phyloP scores from a whole-genome alignment of 2,888 invertebrate species.

The Scelioninae gen. 1 region DNA sequence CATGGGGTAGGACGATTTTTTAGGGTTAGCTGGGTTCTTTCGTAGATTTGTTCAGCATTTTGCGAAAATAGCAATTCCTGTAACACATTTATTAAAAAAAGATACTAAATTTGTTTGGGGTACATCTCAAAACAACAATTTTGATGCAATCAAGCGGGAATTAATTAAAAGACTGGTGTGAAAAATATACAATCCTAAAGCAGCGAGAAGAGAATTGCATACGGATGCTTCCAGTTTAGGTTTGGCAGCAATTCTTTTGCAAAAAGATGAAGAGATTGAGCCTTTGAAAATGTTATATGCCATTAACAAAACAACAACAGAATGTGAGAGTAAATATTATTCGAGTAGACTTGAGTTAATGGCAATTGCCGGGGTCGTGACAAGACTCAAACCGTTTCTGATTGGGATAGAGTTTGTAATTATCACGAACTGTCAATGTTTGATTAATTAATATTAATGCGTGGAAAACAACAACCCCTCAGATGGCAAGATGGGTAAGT shows the following conservation, averaged over 20 bases:
- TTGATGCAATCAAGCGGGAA: neutral
- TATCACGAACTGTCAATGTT: conserved; percentile 73
- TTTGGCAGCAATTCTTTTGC: too few species aligned
- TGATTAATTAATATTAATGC: conserved; percentile 70
- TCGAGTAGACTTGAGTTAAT: conserved; percentile 73
- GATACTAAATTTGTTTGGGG: too few species aligned
- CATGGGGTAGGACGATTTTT: too few species aligned
- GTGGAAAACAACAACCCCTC: conserved; percentile 67
- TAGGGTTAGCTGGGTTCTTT: too few species aligned
- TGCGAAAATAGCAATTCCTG: too few species aligned
- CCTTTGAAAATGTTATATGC: too few species aligned
- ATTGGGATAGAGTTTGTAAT: conserved; percentile 69
- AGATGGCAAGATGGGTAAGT: conserved; percentile 70
- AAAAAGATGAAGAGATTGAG: too few species aligned
- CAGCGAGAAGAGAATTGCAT: conserved; percentile 18
- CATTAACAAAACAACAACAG: too few species aligned
- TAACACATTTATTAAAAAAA: too few species aligned
- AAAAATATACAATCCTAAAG: conserved; percentile 5
- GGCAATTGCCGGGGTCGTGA: conserved; percentile 34
- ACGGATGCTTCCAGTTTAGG: conserved; percentile 13
- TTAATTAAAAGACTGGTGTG: neutral
- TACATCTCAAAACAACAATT: neutral
- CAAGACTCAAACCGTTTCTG: conserved; percentile 60
- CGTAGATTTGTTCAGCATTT: too few species aligned
- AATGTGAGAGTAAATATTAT: conserved; percentile 53